Evolutionary conservation across 2,888 invertebrate genomes (phyloP), one percentile per base, ranked within the genome.

Genomic region (Caenorhabditis sp.): DNA sequence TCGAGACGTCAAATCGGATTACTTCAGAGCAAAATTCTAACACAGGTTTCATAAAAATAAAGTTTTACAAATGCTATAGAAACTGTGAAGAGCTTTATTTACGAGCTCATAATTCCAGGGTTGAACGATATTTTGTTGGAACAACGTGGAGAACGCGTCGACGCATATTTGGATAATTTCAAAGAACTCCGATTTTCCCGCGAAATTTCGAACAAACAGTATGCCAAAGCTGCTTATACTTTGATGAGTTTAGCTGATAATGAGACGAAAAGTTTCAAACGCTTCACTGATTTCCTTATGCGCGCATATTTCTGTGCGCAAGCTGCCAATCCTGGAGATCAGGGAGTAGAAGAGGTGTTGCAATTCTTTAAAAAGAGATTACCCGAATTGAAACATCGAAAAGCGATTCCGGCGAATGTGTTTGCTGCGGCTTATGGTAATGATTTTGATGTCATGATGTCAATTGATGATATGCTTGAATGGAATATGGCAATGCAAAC

Each of bases 381-480:
- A 25, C 75, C 75, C 0, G 70, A 70, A 58, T 54, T 75, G 64
- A 70, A 64, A 56, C 70, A 70, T 65, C 60, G 75, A n/a, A 63
- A 53, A 26, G 14, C 63, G 10, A 70, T 75, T n/a, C 75, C 75
- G 5, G 8, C n/a, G 5, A 56, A 5, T 43, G 26, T 36, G 25
- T 49, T 63, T 54, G 53, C 62, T 26, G 27, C 58, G 3, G 63
- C 54, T 10, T 70, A 67, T 50, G 70, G 63, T 7, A 54, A 49
- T 31, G 66, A 75, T n/a, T 20, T 53, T 25, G 70, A 75, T 59
- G 70, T 54, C 21, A 75, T 75, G 75, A 62, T 75, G 70, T 69
- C 75, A 2, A 57, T 70, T 49, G 70, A 75, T 10, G 70, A 75
- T 53, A 68, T 75, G 64, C 50, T 75, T 25, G 75, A 75, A 50